Percentiles rank a stretch among this genome's conserved stretches.
phyloP scores from a whole-genome alignment of 2,113 vertebrate genomes.

The Neotoma lepida region DNA sequence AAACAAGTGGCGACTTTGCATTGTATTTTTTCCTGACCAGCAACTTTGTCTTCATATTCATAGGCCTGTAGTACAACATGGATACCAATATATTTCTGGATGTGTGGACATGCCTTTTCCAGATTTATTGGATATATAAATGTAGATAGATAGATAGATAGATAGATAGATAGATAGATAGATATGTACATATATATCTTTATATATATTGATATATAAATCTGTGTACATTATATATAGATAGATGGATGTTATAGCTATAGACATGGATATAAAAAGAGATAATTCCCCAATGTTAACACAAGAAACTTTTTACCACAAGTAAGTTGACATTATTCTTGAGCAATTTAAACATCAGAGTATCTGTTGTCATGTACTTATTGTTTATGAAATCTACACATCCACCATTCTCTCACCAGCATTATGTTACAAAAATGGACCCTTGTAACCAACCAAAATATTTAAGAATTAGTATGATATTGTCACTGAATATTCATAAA shows the following conservation, averaged over 20 bases:
- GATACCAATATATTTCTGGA: not conserved
- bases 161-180: too few species aligned
- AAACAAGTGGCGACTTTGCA: not conserved
- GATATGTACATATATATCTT: too few species aligned
- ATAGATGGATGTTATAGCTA: too few species aligned
- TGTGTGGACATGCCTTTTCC: not conserved
- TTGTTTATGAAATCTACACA: not conserved
- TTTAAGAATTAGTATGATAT: not conserved
- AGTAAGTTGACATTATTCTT: not conserved
- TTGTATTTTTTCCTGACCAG: not conserved
- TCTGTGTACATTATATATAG: too few species aligned
- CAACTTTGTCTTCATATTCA: not conserved
- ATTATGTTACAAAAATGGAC: not conserved
- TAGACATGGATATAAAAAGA: too few species aligned
- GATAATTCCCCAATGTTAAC: not conserved
- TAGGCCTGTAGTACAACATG: not conserved
- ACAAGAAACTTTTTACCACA: not conserved
- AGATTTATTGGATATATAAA: not conserved
- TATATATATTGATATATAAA: too few species aligned
- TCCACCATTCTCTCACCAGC: not conserved
- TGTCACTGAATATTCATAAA: not conserved
- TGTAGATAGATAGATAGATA: not conserved
- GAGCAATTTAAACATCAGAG: not conserved
- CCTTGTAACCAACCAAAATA: not conserved
- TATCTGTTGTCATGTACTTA: not conserved